phyloP scores from a whole-genome alignment of 92 coral and sea anemone species.

The Montipora capitata region DNA sequence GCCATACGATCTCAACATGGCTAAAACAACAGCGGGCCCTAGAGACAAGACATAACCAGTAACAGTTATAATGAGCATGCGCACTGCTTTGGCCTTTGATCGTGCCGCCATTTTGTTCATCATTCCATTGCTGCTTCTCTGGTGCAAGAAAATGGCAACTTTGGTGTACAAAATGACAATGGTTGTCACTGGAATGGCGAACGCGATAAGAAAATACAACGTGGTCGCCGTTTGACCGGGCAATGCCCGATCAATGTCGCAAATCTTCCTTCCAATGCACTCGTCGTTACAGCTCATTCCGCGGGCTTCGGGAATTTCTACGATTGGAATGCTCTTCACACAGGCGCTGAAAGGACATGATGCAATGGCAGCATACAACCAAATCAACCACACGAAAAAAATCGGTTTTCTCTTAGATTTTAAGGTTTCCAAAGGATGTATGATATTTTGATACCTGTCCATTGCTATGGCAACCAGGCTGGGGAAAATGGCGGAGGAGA shows the following conservation, averaged over 20 bases:
- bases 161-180: conserved; percentile 60
- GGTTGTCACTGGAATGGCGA: conserved; percentile 60
- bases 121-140: conserved; percentile 62
- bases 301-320: conserved; percentile 67
- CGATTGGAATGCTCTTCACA: conserved; percentile 26
- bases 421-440: conserved; percentile 61
- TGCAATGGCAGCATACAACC: conserved; percentile 62
- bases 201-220: conserved; percentile 67
- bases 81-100: conserved; percentile 77
- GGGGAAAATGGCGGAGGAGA: conserved; percentile 23
- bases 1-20: conserved; percentile 68
- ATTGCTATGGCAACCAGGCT: conserved; percentile 55
- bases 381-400: conserved; percentile 16
- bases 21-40: conserved; percentile 63
- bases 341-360: conserved; percentile 66
- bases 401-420: conserved; percentile 53
- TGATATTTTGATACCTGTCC: conserved; percentile 73
- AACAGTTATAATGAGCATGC: conserved; percentile 72
- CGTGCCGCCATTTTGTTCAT: conserved; percentile 63
- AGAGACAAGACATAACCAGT: conserved; percentile 59
- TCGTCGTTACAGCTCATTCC: conserved; percentile 5
- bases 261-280: conserved; percentile 38
- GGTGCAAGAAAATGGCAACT: conserved; percentile 33
- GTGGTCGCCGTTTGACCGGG: conserved; percentile 70
- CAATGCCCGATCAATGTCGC: conserved; percentile 62